A percentile compares a stretch with the other conserved stretches of the same genome.
Evolutionary conservation across 2,113 vertebrate genomes (phyloP).

Genomic region (Plestiodon gilberti): DNA sequence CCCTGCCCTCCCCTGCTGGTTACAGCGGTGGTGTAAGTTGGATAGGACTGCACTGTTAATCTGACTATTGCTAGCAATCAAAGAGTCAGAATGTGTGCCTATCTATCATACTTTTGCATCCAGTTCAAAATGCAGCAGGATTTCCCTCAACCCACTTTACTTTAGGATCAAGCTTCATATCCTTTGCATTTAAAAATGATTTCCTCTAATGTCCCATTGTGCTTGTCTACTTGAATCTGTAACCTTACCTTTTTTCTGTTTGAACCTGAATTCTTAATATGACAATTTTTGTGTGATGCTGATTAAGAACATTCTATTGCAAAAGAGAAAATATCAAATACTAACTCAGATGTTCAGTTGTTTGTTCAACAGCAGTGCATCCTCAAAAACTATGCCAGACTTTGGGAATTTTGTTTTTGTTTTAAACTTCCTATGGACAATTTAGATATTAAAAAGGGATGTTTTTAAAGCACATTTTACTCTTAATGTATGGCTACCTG

Average conservation of each 20-base stretch:
- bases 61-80: neutral
- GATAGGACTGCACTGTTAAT: no score
- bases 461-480: neutral
- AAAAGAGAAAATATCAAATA: neutral
- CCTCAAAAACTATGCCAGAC: neutral
- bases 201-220: neutral
- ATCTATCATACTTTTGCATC: neutral
- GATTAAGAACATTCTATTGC: neutral
- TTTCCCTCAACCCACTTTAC: neutral
- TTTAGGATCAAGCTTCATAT: slow-evolving; percentile 6
- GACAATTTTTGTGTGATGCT: neutral
- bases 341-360: neutral
- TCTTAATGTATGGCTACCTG: neutral
- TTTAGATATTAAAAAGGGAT: neutral
- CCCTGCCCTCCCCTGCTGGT: no score
- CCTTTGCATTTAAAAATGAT: neutral
- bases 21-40: no score
- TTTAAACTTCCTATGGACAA: neutral
- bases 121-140: neutral
- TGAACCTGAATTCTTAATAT: neutral
- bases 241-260: neutral
- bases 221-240: neutral
- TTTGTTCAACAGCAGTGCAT: neutral
- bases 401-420: neutral
- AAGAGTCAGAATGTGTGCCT: neutral